A percentile compares a stretch with the other conserved stretches of the same genome.
phyloP scores from a whole-genome alignment of 2,888 invertebrate species.

The Hirtodrosophila duncani region DNA sequence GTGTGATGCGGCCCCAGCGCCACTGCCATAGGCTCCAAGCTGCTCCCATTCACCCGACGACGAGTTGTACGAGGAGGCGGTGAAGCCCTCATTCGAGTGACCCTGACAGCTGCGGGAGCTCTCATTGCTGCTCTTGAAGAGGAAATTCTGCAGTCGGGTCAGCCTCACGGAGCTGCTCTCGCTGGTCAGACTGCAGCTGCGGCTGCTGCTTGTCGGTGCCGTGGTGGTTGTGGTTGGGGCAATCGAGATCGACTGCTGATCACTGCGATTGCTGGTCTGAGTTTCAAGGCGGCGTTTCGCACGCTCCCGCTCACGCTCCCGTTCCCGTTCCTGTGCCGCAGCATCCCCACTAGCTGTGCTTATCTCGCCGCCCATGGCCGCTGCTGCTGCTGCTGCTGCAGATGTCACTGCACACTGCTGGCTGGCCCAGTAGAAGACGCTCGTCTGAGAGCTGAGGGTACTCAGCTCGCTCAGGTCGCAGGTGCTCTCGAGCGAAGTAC shows the following conservation, averaged over 20 bases:
- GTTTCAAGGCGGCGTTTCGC: slow-evolving; percentile 30
- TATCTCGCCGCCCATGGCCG: slow-evolving; percentile 73
- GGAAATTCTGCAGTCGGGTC: slow-evolving; percentile 74
- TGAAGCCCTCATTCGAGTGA: slow-evolving; percentile 74
- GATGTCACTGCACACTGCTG: too few species aligned
- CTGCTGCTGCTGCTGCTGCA: background rate
- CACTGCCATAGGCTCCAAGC: slow-evolving; percentile 36
- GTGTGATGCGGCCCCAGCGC: slow-evolving; percentile 25
- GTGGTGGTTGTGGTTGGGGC: slow-evolving; percentile 15
- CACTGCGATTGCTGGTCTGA: slow-evolving; percentile 54
- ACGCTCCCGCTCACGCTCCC: slow-evolving; percentile 3
- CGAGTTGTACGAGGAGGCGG: slow-evolving; percentile 72
- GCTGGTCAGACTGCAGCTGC: slow-evolving; percentile 73
- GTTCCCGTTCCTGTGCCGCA: slow-evolving; percentile 16
- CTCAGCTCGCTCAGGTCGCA: slow-evolving; percentile 61
- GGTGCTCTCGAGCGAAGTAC: slow-evolving; percentile 72
- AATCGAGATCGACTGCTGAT: slow-evolving; percentile 20
- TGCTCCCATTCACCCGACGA: slow-evolving; percentile 76
- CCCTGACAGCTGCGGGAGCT: slow-evolving; percentile 70
- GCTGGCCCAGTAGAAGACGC: slow-evolving; percentile 64
- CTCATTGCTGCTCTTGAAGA: slow-evolving; percentile 76
- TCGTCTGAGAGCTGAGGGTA: slow-evolving; percentile 61
- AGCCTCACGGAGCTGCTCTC: slow-evolving; percentile 72
- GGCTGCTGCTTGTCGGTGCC: slow-evolving; percentile 47
- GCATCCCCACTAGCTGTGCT: slow-evolving; percentile 55